A percentile compares a stretch with the other conserved stretches of the same genome.
These are phyloP conservation scores for Gulo gulo DNA, from an alignment of 2,113 vertebrate species.

Conservation along the genomic window DNA sequence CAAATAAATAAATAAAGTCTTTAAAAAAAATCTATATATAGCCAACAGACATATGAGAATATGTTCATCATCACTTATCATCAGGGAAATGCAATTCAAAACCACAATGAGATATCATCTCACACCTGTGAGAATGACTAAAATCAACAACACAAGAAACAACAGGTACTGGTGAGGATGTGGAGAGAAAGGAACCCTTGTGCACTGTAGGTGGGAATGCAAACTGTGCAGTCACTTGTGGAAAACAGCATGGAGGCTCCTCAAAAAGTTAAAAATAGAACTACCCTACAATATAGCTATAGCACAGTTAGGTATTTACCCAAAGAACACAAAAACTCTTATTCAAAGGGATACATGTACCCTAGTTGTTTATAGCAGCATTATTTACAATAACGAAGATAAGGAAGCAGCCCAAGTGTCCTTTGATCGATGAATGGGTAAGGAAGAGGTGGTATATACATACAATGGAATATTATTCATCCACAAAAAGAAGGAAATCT, in stretches of 20 bases:
- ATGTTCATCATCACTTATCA: not conserved
- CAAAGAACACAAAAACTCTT: not conserved
- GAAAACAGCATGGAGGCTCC: not conserved
- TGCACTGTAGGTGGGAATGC: not conserved
- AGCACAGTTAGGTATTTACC: not conserved
- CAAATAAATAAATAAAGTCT: too few species aligned
- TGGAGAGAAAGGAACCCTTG: not conserved
- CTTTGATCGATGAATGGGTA: not conserved
- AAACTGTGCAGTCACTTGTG: not conserved
- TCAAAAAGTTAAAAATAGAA: not conserved
- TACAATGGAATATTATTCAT: not conserved
- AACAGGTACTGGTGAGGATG: not conserved
- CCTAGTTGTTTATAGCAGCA: not conserved
- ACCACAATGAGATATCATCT: not conserved
- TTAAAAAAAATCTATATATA: not conserved
- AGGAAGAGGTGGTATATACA: not conserved
- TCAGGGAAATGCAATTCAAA: not conserved
- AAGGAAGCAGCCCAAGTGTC: not conserved
- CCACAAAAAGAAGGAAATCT: not conserved
- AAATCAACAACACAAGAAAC: not conserved
- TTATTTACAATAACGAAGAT: not conserved
- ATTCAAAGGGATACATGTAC: not conserved
- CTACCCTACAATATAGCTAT: not conserved
- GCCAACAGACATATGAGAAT: not conserved
- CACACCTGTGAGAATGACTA: not conserved